Evolutionary conservation across 2,797 vertebrate species (phyloP).

Genomic region (Propithecus perrieri): DNA sequence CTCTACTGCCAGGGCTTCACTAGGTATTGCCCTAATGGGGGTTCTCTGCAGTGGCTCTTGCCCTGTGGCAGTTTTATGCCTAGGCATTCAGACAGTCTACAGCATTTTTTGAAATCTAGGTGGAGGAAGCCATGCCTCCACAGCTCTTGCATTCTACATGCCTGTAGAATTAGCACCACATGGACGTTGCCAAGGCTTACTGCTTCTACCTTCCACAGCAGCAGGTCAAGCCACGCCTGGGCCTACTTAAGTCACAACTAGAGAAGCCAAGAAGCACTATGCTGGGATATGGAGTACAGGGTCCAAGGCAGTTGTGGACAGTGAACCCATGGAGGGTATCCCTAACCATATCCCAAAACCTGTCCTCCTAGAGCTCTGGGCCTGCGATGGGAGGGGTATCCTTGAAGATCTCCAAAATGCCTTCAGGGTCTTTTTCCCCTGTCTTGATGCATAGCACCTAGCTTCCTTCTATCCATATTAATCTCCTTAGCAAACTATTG

Average conservation of each 20-base stretch:
- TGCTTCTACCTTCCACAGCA: not conserved
- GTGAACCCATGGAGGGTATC: not conserved
- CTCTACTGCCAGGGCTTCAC: not conserved
- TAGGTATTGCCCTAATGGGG: not conserved
- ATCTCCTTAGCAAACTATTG: not conserved
- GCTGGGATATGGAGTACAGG: not conserved
- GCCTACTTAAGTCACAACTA: not conserved
- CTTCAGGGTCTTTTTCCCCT: not conserved
- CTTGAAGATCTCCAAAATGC: not conserved
- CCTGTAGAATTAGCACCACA: not conserved
- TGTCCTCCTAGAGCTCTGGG: not conserved
- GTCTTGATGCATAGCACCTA: not conserved
- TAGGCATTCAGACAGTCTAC: not conserved
- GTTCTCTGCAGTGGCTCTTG: not conserved
- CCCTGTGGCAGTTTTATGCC: not conserved
- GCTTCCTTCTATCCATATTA: not conserved
- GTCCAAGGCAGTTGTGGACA: not conserved
- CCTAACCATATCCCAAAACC: not conserved
- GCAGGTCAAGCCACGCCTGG: not conserved
- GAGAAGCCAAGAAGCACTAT: not conserved
- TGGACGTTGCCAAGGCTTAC: not conserved
- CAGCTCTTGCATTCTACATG: not conserved
- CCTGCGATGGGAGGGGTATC: not conserved
- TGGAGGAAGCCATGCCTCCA: not conserved
- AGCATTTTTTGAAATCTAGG: not conserved